phyloP scores from a whole-genome alignment of 2,797 vertebrate species.

The Coendou prehensilis region DNA sequence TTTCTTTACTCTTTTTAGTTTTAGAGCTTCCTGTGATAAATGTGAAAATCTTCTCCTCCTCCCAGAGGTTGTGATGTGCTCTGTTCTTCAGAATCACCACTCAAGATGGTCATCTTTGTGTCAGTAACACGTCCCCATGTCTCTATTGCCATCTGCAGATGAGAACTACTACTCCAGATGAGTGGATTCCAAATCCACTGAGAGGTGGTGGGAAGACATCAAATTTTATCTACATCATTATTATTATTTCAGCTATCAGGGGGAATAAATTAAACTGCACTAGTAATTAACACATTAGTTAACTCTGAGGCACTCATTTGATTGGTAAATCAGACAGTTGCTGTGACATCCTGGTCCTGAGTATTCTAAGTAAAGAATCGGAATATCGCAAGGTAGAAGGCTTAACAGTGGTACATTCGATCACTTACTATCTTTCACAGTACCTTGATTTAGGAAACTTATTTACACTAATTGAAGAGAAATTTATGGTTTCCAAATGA shows the following conservation, averaged over 20 bases:
- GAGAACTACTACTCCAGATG: neutral
- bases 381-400: neutral
- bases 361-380: neutral
- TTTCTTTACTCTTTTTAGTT: neutral
- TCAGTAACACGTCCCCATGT: neutral
- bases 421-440: neutral
- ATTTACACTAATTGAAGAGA: neutral
- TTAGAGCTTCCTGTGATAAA: neutral
- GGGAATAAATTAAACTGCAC: neutral
- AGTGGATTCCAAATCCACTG: neutral
- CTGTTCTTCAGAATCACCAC: neutral
- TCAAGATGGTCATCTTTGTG: neutral
- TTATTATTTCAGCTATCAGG: slow-evolving; percentile 13
- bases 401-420: neutral
- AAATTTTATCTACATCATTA: neutral
- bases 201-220: neutral
- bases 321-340: neutral
- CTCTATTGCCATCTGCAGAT: neutral
- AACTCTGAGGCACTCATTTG: neutral
- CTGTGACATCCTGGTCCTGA: neutral
- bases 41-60: neutral
- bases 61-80: neutral
- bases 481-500: neutral
- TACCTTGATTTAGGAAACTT: neutral
- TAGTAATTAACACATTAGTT: neutral